Evolutionary conservation across 2,888 invertebrate genomes (phyloP).

Genomic region (Aspidiotus rigidus): DNA sequence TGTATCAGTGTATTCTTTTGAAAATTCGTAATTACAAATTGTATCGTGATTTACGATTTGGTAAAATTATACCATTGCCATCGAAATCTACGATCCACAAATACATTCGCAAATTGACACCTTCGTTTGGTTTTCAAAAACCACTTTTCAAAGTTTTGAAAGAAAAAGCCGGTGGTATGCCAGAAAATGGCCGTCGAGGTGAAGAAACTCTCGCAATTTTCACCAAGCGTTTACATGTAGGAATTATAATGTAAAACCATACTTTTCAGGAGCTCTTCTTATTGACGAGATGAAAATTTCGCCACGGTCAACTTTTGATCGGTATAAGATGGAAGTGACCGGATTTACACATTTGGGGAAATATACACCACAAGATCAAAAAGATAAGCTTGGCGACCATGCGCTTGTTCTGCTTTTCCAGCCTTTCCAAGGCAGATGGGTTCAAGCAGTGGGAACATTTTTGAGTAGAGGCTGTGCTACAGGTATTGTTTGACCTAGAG

Average conservation of each 20-base stretch:
- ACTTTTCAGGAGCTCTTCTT: neutral
- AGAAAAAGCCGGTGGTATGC: neutral
- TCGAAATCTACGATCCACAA: neutral
- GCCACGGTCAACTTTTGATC: constrained; percentile 7
- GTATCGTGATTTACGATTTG: neutral
- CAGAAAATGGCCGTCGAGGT: neutral
- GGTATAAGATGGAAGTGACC: constrained; percentile 4
- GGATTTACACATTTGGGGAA: constrained; percentile 13
- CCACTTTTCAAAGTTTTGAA: neutral
- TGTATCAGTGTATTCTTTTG: neutral
- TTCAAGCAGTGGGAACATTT: constrained; percentile 10
- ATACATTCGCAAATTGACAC: neutral
- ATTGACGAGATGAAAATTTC: constrained; percentile 27
- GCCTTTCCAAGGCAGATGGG: constrained; percentile 20
- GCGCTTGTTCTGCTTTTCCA: constrained; percentile 11
- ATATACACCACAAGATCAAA: constrained; percentile 12
- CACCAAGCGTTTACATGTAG: too few species aligned
- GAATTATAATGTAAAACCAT: too few species aligned
- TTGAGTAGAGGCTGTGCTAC: constrained; percentile 20
- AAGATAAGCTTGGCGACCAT: constrained; percentile 1
- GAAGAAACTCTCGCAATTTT: too few species aligned
- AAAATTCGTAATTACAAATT: neutral
- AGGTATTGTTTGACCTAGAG: too few species aligned
- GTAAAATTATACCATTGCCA: neutral
- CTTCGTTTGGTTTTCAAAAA: neutral